Conservation (phyloP, 2,113 vertebrate genomes). For the Dromaius novaehollandiae region DNA sequence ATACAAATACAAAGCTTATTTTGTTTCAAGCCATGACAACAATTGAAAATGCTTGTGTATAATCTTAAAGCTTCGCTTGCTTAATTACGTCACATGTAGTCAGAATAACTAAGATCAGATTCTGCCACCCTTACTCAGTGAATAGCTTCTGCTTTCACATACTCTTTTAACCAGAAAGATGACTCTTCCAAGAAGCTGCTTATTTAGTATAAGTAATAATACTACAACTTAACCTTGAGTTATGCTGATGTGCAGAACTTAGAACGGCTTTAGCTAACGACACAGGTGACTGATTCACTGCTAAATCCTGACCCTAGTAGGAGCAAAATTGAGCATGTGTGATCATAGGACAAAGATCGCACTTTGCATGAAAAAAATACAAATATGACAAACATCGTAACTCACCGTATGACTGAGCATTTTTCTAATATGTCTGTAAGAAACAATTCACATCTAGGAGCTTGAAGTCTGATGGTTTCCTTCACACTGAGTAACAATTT, state of each 20-base stretch:
- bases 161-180: not conserved
- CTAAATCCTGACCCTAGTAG: not conserved
- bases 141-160: not conserved
- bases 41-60: not conserved
- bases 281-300: not conserved
- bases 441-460: not conserved
- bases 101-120: not conserved
- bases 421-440: not conserved
- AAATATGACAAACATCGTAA: not conserved
- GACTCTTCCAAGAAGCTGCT: not conserved
- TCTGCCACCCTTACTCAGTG: not conserved
- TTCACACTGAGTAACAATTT: not conserved
- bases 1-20: not conserved
- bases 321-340: not conserved
- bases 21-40: slow-evolving; percentile 6
- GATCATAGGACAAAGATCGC: not conserved
- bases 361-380: not conserved
- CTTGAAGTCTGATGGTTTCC: not conserved
- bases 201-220: not conserved
- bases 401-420: not conserved
- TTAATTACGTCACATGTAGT: not conserved
- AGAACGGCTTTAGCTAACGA: not conserved
- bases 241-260: not conserved
- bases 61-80: not conserved
- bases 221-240: not conserved